Conservation (phyloP, 1,140 invertebrate species). For the Bactericera cockerelli region DNA sequence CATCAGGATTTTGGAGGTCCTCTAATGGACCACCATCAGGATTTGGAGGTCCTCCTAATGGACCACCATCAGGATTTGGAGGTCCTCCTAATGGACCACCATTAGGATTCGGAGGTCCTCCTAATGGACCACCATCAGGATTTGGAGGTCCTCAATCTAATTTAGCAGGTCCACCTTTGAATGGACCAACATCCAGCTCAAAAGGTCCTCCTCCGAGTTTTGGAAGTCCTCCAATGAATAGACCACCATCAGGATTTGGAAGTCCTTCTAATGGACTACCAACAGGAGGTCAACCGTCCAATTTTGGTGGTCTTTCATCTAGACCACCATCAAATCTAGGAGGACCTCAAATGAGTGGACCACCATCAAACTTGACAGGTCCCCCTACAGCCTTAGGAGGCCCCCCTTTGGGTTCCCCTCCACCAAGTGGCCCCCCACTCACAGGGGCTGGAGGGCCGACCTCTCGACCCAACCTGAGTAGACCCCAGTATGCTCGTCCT, state of each 20-base stretch:
- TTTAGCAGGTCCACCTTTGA: neutral
- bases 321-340: neutral
- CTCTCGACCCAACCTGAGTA: no score
- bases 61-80: neutral
- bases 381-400: neutral
- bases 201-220: neutral
- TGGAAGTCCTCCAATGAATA: neutral
- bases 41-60: neutral
- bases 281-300: neutral
- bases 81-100: neutral
- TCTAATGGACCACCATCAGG: no score
- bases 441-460: no score
- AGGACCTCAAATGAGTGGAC: slow-evolving; percentile 1
- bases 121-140: neutral
- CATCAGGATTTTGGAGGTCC: neutral
- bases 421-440: neutral
- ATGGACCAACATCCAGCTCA: neutral
- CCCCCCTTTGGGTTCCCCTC: neutral
- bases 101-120: neutral
- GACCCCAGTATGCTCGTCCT: no score
- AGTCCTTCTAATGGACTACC: neutral
- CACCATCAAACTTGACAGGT: neutral
- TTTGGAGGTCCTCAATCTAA: no score
- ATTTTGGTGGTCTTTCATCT: neutral
- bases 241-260: neutral